Percentiles rank a stretch among this genome's conserved stretches.
phyloP scores from a whole-genome alignment of 2,113 vertebrate species.

The Serilophus lunatus region DNA sequence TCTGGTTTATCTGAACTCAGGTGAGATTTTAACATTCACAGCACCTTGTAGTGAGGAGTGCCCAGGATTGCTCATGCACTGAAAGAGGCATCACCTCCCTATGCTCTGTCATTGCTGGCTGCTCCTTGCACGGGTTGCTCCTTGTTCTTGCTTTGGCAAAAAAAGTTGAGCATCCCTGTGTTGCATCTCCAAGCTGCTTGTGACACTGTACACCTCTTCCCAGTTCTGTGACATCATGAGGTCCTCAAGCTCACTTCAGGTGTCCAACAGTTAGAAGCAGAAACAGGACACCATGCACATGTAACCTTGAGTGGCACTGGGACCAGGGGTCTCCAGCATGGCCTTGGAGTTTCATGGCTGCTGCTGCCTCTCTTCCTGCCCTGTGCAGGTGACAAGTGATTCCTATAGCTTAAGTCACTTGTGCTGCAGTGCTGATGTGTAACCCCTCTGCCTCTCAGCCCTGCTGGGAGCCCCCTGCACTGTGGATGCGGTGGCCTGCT shows the following conservation, averaged over 20 bases:
- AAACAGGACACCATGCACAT: background rate
- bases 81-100: fast-evolving
- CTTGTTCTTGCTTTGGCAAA: background rate
- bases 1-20: background rate
- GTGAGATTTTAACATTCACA: background rate
- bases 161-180: background rate
- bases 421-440: background rate
- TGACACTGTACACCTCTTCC: background rate
- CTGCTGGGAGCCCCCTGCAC: fast-evolving
- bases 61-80: fast-evolving
- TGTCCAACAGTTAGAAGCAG: background rate
- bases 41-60: background rate
- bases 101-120: background rate
- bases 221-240: background rate
- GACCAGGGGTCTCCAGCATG: background rate
- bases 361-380: background rate
- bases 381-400: background rate
- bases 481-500: background rate
- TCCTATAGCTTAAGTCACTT: background rate
- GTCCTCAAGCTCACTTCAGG: background rate
- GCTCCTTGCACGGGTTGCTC: background rate
- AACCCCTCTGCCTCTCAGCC: background rate
- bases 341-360: background rate
- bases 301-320: fast-evolving
- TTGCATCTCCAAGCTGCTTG: background rate